Evolutionary conservation across 2,113 vertebrate genomes (phyloP).

Genomic region (Protomyctophum bolini): DNA sequence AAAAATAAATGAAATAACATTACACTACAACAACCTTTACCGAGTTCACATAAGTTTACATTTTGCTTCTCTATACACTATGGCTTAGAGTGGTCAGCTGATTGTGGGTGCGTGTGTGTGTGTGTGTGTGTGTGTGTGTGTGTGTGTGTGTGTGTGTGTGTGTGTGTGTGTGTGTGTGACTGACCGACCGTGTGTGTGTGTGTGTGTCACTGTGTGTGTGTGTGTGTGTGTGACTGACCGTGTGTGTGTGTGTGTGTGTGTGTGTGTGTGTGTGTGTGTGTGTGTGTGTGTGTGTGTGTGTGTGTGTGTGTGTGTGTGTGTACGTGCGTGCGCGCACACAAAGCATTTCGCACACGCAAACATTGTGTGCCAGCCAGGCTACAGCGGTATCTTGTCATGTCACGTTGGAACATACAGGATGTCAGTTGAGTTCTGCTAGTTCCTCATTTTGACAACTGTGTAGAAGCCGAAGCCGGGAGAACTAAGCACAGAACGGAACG

Average conservation of each 20-base stretch:
- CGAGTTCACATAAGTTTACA: not conserved
- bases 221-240: too few relatives aligned
- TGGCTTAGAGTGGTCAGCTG: not conserved
- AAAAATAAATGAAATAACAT: not conserved
- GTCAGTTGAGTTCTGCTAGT: constrained; percentile 16
- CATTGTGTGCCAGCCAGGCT: not conserved
- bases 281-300: too few relatives aligned
- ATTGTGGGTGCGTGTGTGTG: constrained; percentile 7
- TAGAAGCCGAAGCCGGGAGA: constrained; percentile 23
- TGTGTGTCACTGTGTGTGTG: too few relatives aligned
- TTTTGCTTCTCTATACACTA: too few relatives aligned
- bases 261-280: too few relatives aligned
- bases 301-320: too few relatives aligned
- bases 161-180: too few relatives aligned
- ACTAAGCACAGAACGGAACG: constrained; percentile 25
- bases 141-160: too few relatives aligned
- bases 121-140: not conserved
- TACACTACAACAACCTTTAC: not conserved
- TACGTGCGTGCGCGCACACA: not conserved
- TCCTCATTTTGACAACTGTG: constrained; percentile 33
- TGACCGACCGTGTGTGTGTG: too few relatives aligned
- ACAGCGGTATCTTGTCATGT: too few relatives aligned
- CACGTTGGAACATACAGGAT: not conserved
- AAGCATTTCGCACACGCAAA: too few relatives aligned
- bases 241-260: too few relatives aligned